Percentiles rank a stretch among this genome's conserved stretches.
Conservation (phyloP, 1,140 invertebrate genomes). For the Daktulosphaira vitifoliae region DNA sequence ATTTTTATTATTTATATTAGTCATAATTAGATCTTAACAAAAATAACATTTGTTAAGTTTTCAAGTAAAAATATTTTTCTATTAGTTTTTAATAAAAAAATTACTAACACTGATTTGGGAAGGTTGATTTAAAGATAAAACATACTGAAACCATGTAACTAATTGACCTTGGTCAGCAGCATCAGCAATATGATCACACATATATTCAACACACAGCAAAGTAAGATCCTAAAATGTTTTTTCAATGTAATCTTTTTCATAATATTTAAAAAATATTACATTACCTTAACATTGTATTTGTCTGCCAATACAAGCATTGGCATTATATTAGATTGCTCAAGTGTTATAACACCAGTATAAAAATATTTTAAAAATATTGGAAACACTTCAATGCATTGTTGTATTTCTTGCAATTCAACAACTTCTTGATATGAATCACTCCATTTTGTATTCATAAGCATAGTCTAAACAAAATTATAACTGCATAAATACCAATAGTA, state of each 20-base stretch:
- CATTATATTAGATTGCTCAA: constrained; percentile 72
- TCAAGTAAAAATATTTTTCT: no score
- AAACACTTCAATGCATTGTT: constrained; percentile 73
- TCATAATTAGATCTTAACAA: no score
- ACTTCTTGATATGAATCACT: constrained; percentile 75
- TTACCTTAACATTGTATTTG: constrained; percentile 89
- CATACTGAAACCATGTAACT: constrained; percentile 85
- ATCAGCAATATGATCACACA: constrained; percentile 76
- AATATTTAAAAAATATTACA: no score
- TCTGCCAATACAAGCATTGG: constrained; percentile 80
- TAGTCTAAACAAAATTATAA: constrained; percentile 55
- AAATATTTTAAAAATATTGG: constrained; percentile 82
- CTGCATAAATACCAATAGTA: not conserved
- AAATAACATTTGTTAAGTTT: no score
- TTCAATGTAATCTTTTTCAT: no score
- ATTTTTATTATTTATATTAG: no score
- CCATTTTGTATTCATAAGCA: constrained; percentile 91
- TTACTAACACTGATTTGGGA: constrained; percentile 5
- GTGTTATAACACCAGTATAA: constrained; percentile 82
- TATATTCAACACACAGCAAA: constrained; percentile 72
- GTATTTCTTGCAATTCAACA: constrained; percentile 76
- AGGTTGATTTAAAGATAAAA: constrained; percentile 67
- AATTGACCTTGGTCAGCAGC: constrained; percentile 69
- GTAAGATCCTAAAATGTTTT: constrained; percentile 68
- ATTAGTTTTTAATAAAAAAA: no score